These are phyloP conservation scores for Sardina pilchardus DNA, from an alignment of 2,113 vertebrate genomes.

Conservation along the genomic window DNA sequence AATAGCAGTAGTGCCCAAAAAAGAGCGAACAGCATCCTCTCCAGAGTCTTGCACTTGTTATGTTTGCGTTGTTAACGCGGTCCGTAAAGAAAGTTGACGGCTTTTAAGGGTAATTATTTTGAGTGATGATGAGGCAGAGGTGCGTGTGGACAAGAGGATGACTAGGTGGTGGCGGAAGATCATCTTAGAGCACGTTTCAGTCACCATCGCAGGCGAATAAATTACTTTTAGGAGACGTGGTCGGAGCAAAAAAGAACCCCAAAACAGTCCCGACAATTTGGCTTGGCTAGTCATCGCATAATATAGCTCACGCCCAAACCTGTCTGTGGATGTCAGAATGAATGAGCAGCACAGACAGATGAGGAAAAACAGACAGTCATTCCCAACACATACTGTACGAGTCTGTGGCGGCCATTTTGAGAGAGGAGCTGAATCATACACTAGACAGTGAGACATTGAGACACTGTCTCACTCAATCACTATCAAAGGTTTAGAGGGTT, in stretches of 20 bases:
- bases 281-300: neutral
- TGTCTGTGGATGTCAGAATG: constrained; percentile 58
- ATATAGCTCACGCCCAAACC: constrained; percentile 50
- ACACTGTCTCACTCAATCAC: constrained; percentile 2
- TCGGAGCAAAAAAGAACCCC: constrained; percentile 33
- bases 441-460: constrained; percentile 34
- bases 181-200: constrained; percentile 56
- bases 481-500: constrained; percentile 1
- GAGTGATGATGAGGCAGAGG: neutral
- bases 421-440: neutral
- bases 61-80: neutral
- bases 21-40: no score
- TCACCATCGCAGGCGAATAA: constrained; percentile 46
- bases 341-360: constrained; percentile 43
- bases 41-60: neutral
- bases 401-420: constrained; percentile 50
- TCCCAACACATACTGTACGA: constrained; percentile 30
- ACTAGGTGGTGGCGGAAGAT: constrained; percentile 30
- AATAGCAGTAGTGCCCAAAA: neutral
- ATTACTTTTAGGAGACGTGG: constrained; percentile 54
- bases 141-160: neutral
- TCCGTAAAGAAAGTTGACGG: neutral
- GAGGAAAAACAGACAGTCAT: constrained; percentile 45
- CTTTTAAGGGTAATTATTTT: neutral
- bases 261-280: neutral